These are phyloP conservation scores for Bombus pascuorum DNA, from an alignment of 1,140 invertebrate genomes.

Conservation along the genomic window DNA sequence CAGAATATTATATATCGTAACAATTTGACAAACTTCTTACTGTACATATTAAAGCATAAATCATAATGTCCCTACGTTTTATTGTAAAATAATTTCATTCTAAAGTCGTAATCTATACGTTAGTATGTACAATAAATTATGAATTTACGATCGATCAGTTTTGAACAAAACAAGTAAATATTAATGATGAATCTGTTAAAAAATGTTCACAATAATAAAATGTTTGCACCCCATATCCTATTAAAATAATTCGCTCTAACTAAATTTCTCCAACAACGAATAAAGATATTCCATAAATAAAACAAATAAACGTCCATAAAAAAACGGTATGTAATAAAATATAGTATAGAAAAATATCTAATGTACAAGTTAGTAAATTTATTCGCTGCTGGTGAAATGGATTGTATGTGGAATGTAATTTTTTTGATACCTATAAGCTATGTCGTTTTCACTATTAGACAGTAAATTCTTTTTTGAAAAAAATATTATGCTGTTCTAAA, in stretches of 20 bases:
- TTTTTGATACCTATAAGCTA: not conserved
- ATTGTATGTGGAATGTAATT: slow-evolving; percentile 27
- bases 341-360: slow-evolving; percentile 40
- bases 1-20: slow-evolving; percentile 20
- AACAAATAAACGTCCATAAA: not conserved
- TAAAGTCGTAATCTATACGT: not conserved
- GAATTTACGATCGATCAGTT: not conserved
- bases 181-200: slow-evolving; percentile 2
- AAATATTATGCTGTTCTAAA: not conserved
- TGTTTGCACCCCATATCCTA: slow-evolving; percentile 6
- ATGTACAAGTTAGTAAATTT: slow-evolving; percentile 18
- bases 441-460: not conserved
- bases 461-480: not conserved
- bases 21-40: not conserved
- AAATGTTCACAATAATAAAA: slow-evolving; percentile 9
- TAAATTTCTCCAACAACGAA: slow-evolving; percentile 37
- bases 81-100: slow-evolving; percentile 17
- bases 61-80: not conserved
- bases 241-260: not conserved
- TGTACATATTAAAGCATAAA: slow-evolving; percentile 26
- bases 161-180: slow-evolving; percentile 8
- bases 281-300: slow-evolving; percentile 32
- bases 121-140: slow-evolving; percentile 41
- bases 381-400: slow-evolving; percentile 28
- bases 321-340: slow-evolving; percentile 20